Evolutionary conservation across 2,113 vertebrate genomes (phyloP).

Genomic region (Ceuthmochares aereus): DNA sequence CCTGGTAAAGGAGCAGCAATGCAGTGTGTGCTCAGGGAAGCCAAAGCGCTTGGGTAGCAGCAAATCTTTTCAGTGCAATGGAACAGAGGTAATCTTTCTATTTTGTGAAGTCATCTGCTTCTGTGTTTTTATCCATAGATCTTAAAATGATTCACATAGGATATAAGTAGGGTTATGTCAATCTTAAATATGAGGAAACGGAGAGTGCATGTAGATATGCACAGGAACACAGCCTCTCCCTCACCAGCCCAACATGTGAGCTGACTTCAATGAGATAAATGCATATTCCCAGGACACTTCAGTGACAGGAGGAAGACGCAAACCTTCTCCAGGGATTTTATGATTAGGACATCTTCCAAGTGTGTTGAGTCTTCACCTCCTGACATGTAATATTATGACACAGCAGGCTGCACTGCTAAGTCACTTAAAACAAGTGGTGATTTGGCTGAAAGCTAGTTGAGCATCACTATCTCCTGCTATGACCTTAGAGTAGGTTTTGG

Average conservation of each 20-base stretch:
- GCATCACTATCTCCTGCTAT: neutral
- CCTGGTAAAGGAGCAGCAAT: neutral
- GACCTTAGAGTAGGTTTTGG: neutral
- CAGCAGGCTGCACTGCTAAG: neutral
- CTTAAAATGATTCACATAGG: neutral
- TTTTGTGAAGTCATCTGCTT: neutral
- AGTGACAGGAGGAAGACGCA: neutral
- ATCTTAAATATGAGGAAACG: neutral
- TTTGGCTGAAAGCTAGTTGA: neutral
- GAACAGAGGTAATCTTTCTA: neutral
- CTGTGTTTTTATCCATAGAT: neutral
- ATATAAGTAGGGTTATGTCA: neutral
- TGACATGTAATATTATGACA: neutral
- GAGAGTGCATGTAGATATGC: fast-evolving
- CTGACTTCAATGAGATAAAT: neutral
- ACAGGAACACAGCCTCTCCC: neutral
- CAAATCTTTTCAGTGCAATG: neutral
- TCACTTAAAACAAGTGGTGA: neutral
- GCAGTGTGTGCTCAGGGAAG: neutral
- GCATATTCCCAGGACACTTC: neutral
- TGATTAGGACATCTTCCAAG: neutral
- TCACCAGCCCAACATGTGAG: neutral
- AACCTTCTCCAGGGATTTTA: neutral
- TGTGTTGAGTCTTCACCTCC: neutral
- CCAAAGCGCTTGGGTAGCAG: neutral